These are phyloP conservation scores for Idaea biselata DNA, from an alignment of 2,888 invertebrate species.

Conservation along the genomic window DNA sequence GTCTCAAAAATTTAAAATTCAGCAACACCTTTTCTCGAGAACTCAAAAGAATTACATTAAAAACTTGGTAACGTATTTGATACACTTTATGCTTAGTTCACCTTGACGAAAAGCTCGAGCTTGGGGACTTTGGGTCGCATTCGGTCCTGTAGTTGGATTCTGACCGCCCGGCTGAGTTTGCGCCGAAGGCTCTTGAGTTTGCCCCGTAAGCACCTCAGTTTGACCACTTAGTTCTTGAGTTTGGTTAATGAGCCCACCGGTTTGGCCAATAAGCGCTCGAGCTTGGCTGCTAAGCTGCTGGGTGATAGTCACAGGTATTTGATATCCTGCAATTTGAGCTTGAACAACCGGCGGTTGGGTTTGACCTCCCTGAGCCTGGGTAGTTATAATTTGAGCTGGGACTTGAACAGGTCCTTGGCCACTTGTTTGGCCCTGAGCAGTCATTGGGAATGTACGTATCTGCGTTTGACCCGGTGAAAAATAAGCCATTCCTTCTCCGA, in stretches of 20 bases:
- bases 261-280: neutral
- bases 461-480: neutral
- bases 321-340: neutral
- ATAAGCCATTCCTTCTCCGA: conserved; percentile 5
- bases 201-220: neutral
- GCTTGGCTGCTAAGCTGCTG: neutral
- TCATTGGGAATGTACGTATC: neutral
- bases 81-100: neutral
- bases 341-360: neutral
- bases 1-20: too few relatives aligned
- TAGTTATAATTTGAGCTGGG: too few relatives aligned
- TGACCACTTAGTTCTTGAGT: neutral
- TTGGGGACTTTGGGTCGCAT: neutral
- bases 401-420: neutral
- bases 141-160: too few relatives aligned
- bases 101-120: neutral
- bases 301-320: neutral
- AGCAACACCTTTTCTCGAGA: too few relatives aligned
- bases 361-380: neutral
- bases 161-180: too few relatives aligned
- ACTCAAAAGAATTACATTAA: too few relatives aligned
- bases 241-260: neutral
- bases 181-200: neutral
- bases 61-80: too few relatives aligned
- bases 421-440: neutral